Evolutionary conservation across 1,140 invertebrate species (phyloP), one percentile per base, ranked within the genome.

Genomic region (Gonatopus flavifemur): DNA sequence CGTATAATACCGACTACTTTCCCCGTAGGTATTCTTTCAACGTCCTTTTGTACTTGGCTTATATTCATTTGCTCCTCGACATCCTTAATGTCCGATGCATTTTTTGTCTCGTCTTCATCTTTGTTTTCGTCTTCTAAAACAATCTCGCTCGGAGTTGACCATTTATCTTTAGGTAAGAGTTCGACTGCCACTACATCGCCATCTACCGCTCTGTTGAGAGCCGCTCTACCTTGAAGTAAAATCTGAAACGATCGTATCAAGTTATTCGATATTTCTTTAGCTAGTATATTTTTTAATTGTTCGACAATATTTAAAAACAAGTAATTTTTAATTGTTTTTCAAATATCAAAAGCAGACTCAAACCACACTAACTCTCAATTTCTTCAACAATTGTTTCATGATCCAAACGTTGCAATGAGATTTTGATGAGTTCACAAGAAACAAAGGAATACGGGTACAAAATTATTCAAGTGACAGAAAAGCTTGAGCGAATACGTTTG

Each of bases 151-250:
- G 94, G 88, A 22, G 85, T 78, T 39, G 87, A 86, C 97, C 98
- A 99, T 66, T 98, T 79, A 35, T 84, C 82, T 79, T 98, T 84
- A 2, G 94, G 90, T 19, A 99, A 81, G 13, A 99, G 76, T 77
- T 98, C 86, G 47, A 99, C 76, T 9, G 93, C 96, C 10, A 99
- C 96, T 48, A 88, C 80, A 75, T 99, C 98, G 20, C 94, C 95
- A 77, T 99, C 91, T 3, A 98, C 88, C n/a, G 94, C 93, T 45
- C 98, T 82, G 77, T 99, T 99, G 20, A 98, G 81, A 50, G 90
- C 86, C 45, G 84, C 81, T 45, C 88, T 81, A 7, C 96, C 96
- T 87, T 96, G 94, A 25, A 98, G 80, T 12, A 98, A 80, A 46
- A 98, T 85, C 90, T 94, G 55, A 25, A 75, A 57, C 59, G 40